These are phyloP conservation scores for Anarrhichthys ocellatus DNA, from an alignment of 2,113 vertebrate species.

Conservation along the genomic window DNA sequence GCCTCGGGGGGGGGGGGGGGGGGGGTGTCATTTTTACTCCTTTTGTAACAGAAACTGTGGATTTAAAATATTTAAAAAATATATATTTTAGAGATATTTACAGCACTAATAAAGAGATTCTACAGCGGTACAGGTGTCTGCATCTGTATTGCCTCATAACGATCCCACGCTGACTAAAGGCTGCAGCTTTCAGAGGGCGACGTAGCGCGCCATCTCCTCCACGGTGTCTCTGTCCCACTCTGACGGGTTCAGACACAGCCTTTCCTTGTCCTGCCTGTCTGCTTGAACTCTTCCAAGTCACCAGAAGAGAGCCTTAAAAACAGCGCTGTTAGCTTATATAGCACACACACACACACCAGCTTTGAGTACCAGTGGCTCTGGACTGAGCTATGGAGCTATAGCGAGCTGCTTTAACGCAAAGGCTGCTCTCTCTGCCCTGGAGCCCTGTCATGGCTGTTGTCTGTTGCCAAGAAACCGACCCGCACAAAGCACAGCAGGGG, in stretches of 20 bases:
- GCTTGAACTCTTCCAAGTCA: conserved; percentile 51
- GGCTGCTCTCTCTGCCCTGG: conserved; percentile 52
- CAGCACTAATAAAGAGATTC: conserved; percentile 61
- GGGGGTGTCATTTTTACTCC: conserved; percentile 76
- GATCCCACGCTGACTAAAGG: conserved; percentile 40
- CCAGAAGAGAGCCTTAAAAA: conserved; percentile 20
- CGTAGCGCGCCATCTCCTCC: conserved; percentile 29
- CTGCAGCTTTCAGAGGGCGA: conserved; percentile 68
- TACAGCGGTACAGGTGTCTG: conserved; percentile 62
- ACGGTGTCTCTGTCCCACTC: conserved; percentile 13
- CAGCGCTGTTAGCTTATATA: conserved; percentile 18
- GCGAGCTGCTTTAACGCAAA: conserved; percentile 41
- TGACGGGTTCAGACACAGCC: conserved; percentile 13
- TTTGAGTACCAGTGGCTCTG: background rate
- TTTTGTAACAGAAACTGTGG: conserved; percentile 79
- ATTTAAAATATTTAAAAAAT: conserved; percentile 71
- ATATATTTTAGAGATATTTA: conserved; percentile 73
- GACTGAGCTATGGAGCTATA: conserved; percentile 24
- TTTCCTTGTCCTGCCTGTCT: conserved; percentile 47
- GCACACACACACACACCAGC: background rate
- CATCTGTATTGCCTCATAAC: conserved; percentile 56
- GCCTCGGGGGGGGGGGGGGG: conserved; percentile 59
- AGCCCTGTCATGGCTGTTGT: conserved; percentile 67
- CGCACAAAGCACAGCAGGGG: conserved; percentile 80
- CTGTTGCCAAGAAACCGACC: conserved; percentile 77